phyloP scores from a whole-genome alignment of 2,113 vertebrate genomes.

The Pseudorectes ferrugineus region DNA sequence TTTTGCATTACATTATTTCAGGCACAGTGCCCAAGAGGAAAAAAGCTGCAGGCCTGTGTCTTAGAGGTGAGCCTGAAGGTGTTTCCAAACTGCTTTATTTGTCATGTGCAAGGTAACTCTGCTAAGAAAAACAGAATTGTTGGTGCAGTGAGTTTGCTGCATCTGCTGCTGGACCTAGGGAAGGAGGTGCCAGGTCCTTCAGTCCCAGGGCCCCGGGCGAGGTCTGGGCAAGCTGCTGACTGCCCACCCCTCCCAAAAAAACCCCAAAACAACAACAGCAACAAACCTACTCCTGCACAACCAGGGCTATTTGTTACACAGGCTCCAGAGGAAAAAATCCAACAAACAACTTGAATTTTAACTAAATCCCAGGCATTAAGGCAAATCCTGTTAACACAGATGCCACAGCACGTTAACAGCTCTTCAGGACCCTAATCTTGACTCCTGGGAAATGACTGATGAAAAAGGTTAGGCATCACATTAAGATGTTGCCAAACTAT shows the following conservation, averaged over 20 bases:
- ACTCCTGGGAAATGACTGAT: background rate
- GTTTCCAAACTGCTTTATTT: background rate
- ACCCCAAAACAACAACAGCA: background rate
- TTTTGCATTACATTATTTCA: background rate
- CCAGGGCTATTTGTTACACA: background rate
- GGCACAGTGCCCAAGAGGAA: background rate
- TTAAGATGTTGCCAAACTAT: background rate
- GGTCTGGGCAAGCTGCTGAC: background rate
- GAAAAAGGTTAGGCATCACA: background rate
- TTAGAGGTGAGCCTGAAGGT: conserved; percentile 1
- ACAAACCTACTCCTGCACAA: background rate
- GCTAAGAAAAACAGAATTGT: background rate
- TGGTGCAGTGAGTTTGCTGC: background rate
- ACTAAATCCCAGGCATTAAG: background rate
- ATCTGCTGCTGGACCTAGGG: background rate
- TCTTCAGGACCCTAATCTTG: background rate
- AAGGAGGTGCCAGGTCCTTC: background rate
- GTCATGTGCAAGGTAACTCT: background rate
- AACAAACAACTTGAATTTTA: background rate
- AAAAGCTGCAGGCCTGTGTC: background rate
- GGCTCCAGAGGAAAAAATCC: background rate
- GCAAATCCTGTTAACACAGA: background rate
- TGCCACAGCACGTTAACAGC: background rate
- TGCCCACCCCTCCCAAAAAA: background rate
- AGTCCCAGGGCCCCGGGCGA: background rate